Conservation (phyloP, 2,797 vertebrate species). For the Calcarius lapponicus region DNA sequence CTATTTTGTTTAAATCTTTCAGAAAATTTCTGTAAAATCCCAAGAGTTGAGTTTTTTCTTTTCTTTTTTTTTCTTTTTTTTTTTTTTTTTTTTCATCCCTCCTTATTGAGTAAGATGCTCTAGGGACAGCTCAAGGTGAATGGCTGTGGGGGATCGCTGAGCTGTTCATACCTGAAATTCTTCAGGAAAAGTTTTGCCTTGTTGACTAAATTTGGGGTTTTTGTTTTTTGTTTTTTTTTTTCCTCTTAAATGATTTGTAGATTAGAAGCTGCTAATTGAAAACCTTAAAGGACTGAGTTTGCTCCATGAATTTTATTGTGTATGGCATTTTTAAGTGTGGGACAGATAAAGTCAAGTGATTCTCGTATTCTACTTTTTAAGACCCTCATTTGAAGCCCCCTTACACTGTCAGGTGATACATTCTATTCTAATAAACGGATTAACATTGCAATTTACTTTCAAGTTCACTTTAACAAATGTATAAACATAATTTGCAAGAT, state of each 20-base stretch:
- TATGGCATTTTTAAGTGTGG: neutral
- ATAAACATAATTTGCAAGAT: neutral
- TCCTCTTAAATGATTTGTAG: slow-evolving; percentile 17
- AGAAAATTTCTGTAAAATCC: neutral
- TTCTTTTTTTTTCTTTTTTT: too few species aligned
- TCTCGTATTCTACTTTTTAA: neutral
- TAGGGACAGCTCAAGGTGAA: neutral
- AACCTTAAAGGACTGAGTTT: neutral
- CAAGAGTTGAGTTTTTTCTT: neutral
- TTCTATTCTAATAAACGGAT: neutral
- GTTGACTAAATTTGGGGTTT: neutral
- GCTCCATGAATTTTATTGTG: neutral
- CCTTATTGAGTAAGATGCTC: neutral
- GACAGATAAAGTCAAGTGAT: neutral
- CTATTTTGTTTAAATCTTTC: neutral
- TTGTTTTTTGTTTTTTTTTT: neutral
- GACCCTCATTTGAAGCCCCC: neutral
- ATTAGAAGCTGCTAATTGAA: slow-evolving; percentile 38
- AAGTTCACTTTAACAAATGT: neutral
- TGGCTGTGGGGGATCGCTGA: neutral
- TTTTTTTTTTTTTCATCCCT: too few species aligned
- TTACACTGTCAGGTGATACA: neutral
- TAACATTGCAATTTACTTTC: neutral
- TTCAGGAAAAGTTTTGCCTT: slow-evolving; percentile 25
- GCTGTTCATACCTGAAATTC: slow-evolving; percentile 75